Conservation (phyloP, 2,113 vertebrate genomes). For the Microtus ochrogaster region DNA sequence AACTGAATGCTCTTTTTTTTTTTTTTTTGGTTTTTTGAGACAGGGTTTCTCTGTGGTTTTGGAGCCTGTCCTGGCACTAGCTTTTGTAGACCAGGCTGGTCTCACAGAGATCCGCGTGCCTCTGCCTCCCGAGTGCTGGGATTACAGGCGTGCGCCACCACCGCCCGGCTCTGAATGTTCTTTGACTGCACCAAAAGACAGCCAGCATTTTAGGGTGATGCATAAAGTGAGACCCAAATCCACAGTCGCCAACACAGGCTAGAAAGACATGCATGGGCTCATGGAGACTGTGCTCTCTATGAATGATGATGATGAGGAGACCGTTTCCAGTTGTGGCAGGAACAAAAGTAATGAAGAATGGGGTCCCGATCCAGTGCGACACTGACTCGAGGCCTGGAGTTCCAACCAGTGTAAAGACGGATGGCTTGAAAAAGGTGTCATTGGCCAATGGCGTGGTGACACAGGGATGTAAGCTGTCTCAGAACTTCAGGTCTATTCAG, state of each 20-base stretch:
- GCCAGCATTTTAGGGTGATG: constrained; percentile 28
- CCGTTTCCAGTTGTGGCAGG: constrained; percentile 36
- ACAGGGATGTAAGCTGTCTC: not conserved
- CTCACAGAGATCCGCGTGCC: too few species aligned
- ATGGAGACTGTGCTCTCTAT: not conserved
- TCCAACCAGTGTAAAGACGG: not conserved
- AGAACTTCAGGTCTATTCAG: not conserved
- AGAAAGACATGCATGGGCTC: constrained; percentile 69
- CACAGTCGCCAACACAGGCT: constrained; percentile 42
- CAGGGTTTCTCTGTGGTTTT: too few species aligned
- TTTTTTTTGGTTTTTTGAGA: too few species aligned
- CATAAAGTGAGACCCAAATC: constrained; percentile 51
- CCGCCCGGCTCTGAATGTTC: constrained; percentile 13
- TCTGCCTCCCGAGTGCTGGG: too few species aligned
- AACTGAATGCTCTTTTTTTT: constrained; percentile 46
- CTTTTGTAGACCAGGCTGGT: too few species aligned
- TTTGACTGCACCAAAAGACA: not conserved
- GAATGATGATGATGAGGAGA: not conserved
- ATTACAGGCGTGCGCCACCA: too few species aligned
- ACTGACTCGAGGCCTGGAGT: constrained; percentile 61
- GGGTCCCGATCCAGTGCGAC: constrained; percentile 44
- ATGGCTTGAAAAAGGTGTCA: not conserved
- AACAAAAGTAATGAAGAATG: constrained; percentile 19
- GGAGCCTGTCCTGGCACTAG: too few species aligned
- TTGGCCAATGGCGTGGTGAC: not conserved